Conservation (phyloP, 2,888 invertebrate species). For the Eristalis pertinax region DNA sequence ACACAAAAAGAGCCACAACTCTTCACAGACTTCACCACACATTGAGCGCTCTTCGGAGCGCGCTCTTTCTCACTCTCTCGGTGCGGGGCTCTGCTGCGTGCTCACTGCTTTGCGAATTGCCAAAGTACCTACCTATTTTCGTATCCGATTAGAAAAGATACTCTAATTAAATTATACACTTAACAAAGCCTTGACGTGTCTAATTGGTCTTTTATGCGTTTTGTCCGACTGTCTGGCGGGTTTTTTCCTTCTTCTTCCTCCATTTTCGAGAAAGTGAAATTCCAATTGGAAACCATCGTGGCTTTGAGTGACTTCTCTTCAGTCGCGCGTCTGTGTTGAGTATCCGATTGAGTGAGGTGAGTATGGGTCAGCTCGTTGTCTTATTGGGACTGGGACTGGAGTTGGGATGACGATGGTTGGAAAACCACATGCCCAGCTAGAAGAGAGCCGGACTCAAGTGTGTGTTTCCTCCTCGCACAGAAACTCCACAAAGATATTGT, state of each 20-base stretch:
- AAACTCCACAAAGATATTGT: not conserved
- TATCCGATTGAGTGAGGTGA: slow-evolving; percentile 37
- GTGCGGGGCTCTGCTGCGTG: not conserved
- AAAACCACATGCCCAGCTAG: not conserved
- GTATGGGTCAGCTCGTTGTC: not conserved
- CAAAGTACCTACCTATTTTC: slow-evolving; percentile 10
- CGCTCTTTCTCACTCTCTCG: not conserved
- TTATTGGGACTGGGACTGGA: too few relatives aligned
- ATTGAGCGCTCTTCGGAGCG: too few relatives aligned
- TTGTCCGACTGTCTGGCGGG: slow-evolving; percentile 6
- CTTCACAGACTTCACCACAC: not conserved
- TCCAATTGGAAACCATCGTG: not conserved
- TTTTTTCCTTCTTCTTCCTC: not conserved
- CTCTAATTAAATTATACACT: slow-evolving; percentile 27
- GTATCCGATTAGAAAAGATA: slow-evolving; percentile 27
- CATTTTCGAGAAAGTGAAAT: not conserved
- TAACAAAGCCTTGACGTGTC: not conserved
- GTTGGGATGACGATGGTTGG: too few relatives aligned
- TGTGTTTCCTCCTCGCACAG: not conserved
- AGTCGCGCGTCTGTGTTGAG: not conserved
- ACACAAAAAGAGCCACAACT: slow-evolving; percentile 4
- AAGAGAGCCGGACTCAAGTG: not conserved
- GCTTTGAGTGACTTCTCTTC: slow-evolving; percentile 21
- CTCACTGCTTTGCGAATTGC: too few relatives aligned
- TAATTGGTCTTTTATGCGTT: slow-evolving; percentile 24